Base-by-base conservation (phyloP, 1,140 invertebrate genomes). In the Oryctes rhinoceros region DNA sequence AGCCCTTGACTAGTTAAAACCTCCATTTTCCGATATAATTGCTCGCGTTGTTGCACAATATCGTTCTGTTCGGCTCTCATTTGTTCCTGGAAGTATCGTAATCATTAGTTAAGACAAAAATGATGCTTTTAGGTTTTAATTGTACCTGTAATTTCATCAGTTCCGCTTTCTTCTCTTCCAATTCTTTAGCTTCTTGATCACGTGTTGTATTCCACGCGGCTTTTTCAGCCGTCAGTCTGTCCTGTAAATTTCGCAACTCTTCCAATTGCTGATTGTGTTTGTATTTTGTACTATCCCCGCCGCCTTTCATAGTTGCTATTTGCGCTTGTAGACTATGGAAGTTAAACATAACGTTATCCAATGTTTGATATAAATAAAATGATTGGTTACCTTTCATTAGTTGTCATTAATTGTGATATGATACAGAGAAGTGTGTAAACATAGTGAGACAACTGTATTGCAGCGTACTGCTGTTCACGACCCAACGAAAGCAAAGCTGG, bases 361-460 rank as follows among this genome's bases (percentile, higher is more conserved):
- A 30, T 30, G 1, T 62, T 18, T 62, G 9, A 20, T 62, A 62
- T 62, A 62, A 20, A n/a, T n/a, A 62, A 6, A 74, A 15, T 74
- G n/a, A 76, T 5, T 44, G 18, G 47, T 84, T 88, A 92, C 91
- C 91, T 94, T 84, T 96, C 94, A 84, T 96, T 94, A n/a, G 92
- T 94, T 0, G 95, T 96, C 89, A 96, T 94, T 84, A 96, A 92
- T 86, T 95, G 94, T 81, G 92, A 95, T 81, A 96, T 94, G 81
- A 96, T 94, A 85, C 94, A 95, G 0, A 95, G 90, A 47, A 96
- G 88, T 1, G 93, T 95, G 86, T 96, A 95, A 71, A 96, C 91
- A 81, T 95, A 93, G 87, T 96, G 94, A 15, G 94, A 94, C 35
- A 96, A 88, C 82, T 93, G 92, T 37, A 96, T 89, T 67, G 94